These are phyloP conservation scores for Lymantria dispar DNA, from an alignment of 2,888 invertebrate species.

Conservation along the genomic window DNA sequence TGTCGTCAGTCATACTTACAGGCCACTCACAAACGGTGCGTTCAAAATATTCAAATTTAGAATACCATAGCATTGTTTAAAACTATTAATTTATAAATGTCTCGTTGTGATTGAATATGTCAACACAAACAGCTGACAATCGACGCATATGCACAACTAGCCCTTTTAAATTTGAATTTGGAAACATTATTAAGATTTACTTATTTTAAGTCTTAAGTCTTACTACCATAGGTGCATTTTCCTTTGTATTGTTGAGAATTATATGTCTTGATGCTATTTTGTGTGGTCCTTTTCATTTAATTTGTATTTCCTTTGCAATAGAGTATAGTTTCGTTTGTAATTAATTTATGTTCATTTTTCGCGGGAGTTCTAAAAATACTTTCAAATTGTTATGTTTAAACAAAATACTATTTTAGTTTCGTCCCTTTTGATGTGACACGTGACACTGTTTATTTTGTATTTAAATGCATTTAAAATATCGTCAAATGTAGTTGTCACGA, in stretches of 20 bases:
- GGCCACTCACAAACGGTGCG: background rate
- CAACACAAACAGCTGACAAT: constrained; percentile 38
- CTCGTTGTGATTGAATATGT: constrained; percentile 28
- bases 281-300: background rate
- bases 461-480: constrained; percentile 44
- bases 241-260: background rate
- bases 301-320: constrained; percentile 1
- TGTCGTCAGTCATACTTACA: background rate
- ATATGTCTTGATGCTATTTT: background rate
- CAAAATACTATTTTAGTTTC: constrained; percentile 39
- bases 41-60: constrained; percentile 2
- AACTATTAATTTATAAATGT: constrained; percentile 24
- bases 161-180: constrained; percentile 17
- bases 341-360: background rate
- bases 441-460: constrained; percentile 44
- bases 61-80: constrained; percentile 11
- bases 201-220: background rate
- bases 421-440: constrained; percentile 52
- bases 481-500: constrained; percentile 33
- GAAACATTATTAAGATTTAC: background rate
- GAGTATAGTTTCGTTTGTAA: constrained; percentile 7
- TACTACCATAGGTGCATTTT: constrained; percentile 8
- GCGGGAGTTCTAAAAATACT: constrained; percentile 26
- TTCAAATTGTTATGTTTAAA: constrained; percentile 39
- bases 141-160: constrained; percentile 26